Evolutionary conservation across 2,113 vertebrate genomes (phyloP), one percentile per base, ranked within the genome.

Genomic region (Passer domesticus): DNA sequence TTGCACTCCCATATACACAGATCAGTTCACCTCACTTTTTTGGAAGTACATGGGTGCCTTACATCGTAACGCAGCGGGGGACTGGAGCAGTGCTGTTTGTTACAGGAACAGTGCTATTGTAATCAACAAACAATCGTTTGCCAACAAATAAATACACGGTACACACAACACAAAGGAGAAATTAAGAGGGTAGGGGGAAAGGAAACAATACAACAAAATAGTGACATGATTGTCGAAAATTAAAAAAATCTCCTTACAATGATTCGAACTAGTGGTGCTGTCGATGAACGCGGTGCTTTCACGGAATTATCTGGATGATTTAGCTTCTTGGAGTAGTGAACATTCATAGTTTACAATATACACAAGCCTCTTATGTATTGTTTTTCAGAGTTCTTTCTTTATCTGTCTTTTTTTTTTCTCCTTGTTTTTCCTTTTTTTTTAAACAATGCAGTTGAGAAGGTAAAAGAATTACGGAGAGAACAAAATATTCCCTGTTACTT

Each of bases 111-210:
- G 99, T 99, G 99, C 99, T 99, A 98, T 87, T 95, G 98, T 95
- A 98, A 99, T 98, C 99, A 99, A 99, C 99, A 98, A 99, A 99
- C 99, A 98, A 98, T 97, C 98, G 98, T 99, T 99, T 99, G 98
- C 98, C 98, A 98, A 98, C 98, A 99, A 99, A 99, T 99, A 99
- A 99, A 99, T 99, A 99, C 99, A 99, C 97, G 98, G 98, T 98
- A 99, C 98, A 98, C 98, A 84, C 97, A 98, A 99, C 98, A 98
- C 98, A 99, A 97, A 98, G 96, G 80, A 97, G 92, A 98, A 97
- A 97, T 97, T 95, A 93, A 70, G 82, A 63, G 79, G 92, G 94
- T 14, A 16, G 28, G 52, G 88, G 77, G 27, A 41, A 92, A 92
- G 91, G 81, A 92, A 95, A 95, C 83, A 97, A 98, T 97, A 98